Evolutionary conservation across 23 tunicate species (phyloP), one percentile per base, ranked within the genome.

Genomic region (Styela plicata): DNA sequence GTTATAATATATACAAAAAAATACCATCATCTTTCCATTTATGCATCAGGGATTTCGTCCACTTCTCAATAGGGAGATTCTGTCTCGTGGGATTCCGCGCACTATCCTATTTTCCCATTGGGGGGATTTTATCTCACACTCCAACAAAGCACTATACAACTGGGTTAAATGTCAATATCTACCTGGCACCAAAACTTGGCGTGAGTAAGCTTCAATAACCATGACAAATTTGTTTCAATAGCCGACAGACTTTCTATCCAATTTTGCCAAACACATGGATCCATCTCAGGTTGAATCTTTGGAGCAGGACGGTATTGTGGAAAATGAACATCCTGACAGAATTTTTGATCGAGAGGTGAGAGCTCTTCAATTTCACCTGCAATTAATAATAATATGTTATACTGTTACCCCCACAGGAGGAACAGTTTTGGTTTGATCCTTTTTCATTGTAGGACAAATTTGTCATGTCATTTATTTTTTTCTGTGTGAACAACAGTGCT

Each of bases 151-250:
- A n/a, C n/a, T n/a, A n/a, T n/a, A n/a, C n/a, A n/a, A n/a, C n/a
- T n/a, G n/a, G n/a, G n/a, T n/a, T n/a, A n/a, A n/a, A n/a, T n/a
- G n/a, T n/a, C n/a, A n/a, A 21, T 27, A 3, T 26, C 32, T 66
- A 89, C 96, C 88, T 91, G 91, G 36, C 97, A 91, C 97, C 97
- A 91, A 79, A 91, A 91, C 34, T 86, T 79, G 13, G 86, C 76
- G 83, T 91, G 81, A 24, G 34, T 21, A 17, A 91, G 57, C 36
- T 85, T 80, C 31, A 91, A 70, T n/a, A 86, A 63, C 97, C 97
- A 91, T 29, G 77, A 71, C 19, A 91, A 69, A 61, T 73, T 69
- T 17, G 34, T 21, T 10, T 53, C 53, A 26, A 76, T 22, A 44
- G 1, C 23, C 19, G 66, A 33, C 5, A 76, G 64, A 44, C 27